phyloP scores from a whole-genome alignment of 2,113 vertebrate genomes.

The Pantherophis guttatus region DNA sequence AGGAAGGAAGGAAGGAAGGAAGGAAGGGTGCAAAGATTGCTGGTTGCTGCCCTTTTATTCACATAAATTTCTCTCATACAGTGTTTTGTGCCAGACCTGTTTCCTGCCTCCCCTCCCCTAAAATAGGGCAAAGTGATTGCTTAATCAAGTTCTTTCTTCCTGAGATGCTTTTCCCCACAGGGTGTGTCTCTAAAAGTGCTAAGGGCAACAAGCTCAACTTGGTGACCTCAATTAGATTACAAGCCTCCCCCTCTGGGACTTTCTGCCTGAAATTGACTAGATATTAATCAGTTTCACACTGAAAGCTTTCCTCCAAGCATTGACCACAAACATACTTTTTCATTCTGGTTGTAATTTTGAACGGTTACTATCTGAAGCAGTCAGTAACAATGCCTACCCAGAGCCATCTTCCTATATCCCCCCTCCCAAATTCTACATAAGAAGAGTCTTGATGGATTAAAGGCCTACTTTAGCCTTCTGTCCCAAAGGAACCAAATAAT shows the following conservation, averaged over 20 bases:
- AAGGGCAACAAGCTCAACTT: neutral
- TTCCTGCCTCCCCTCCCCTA: neutral
- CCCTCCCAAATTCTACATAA: too few species aligned
- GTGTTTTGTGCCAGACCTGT: neutral
- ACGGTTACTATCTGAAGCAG: neutral
- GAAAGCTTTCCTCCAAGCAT: neutral
- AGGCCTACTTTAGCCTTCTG: too few species aligned
- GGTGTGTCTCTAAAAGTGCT: neutral
- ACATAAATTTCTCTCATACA: neutral
- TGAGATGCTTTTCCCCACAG: neutral
- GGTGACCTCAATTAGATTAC: neutral
- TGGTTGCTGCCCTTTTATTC: neutral
- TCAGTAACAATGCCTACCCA: neutral
- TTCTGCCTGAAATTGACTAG: neutral
- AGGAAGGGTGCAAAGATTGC: neutral
- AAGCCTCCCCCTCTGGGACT: neutral
- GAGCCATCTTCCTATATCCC: neutral
- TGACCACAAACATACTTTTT: neutral
- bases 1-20: too few species aligned
- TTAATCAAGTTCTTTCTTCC: neutral
- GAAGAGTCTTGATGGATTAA: too few species aligned
- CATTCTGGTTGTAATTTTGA: neutral
- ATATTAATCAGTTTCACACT: neutral
- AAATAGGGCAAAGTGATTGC: neutral
- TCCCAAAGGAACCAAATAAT: too few species aligned